Evolutionary conservation across 2,797 vertebrate species (phyloP).

Genomic region (Protosalanx chinensis): DNA sequence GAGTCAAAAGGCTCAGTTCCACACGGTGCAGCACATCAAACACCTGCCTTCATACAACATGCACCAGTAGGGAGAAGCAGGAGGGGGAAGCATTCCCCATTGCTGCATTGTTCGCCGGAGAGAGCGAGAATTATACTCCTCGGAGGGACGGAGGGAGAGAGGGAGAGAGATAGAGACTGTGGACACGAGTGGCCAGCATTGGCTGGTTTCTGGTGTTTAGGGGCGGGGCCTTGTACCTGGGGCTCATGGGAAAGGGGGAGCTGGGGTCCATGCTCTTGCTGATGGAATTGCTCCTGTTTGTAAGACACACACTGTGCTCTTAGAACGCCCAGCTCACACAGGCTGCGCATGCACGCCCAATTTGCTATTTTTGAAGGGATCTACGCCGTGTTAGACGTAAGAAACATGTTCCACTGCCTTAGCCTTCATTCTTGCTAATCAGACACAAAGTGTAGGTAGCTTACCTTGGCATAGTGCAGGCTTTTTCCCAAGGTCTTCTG

Average conservation of each 20-base stretch:
- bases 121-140: too few relatives aligned
- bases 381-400: too few relatives aligned
- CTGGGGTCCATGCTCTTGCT: slow-evolving; percentile 70
- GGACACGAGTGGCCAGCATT: slow-evolving; percentile 44
- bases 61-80: slow-evolving; percentile 53
- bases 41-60: neutral
- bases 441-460: neutral
- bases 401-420: too few relatives aligned
- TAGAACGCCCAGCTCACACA: slow-evolving; percentile 53
- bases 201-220: neutral
- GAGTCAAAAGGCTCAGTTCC: neutral
- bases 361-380: neutral
- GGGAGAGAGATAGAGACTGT: slow-evolving; percentile 22
- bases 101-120: slow-evolving; percentile 17
- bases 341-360: slow-evolving; percentile 21
- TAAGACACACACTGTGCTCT: slow-evolving; percentile 70
- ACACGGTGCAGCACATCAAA: neutral
- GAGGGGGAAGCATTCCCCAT: slow-evolving; percentile 21
- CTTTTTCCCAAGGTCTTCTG: slow-evolving; percentile 77
- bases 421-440: too few relatives aligned
- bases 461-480: slow-evolving; percentile 72
- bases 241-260: slow-evolving; percentile 59
- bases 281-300: slow-evolving; percentile 79
- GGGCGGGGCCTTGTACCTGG: slow-evolving; percentile 64
- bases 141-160: slow-evolving; percentile 24